Percentiles rank a stretch among this genome's conserved stretches.
phyloP scores from a whole-genome alignment of 2,888 invertebrate species.

The Eremobia ochroleuca region DNA sequence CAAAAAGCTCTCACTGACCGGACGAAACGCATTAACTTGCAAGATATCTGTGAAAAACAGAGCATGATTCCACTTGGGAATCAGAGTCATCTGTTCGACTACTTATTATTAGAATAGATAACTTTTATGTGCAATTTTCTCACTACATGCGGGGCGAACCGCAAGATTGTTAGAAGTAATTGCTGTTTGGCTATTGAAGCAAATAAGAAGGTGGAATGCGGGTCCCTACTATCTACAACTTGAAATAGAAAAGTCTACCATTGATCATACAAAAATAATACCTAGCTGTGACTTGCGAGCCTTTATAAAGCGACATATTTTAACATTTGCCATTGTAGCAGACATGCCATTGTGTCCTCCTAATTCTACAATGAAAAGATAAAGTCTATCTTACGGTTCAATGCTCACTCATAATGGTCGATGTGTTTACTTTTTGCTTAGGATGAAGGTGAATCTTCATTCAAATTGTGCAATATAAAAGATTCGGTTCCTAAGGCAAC shows the following conservation, averaged over 20 bases:
- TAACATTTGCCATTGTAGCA: slow-evolving; percentile 84
- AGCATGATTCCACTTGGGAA: slow-evolving; percentile 82
- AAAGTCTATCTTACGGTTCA: slow-evolving; percentile 87
- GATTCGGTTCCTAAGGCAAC: slow-evolving; percentile 85
- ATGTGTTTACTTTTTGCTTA: slow-evolving; percentile 88
- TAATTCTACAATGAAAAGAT: slow-evolving; percentile 87
- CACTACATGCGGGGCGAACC: slow-evolving; percentile 87
- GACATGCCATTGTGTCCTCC: slow-evolving; percentile 83
- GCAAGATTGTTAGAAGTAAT: slow-evolving; percentile 89
- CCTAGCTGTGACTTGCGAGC: slow-evolving; percentile 70
- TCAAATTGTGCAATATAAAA: slow-evolving; percentile 88
- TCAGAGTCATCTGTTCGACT: slow-evolving; percentile 74
- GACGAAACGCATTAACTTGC: slow-evolving; percentile 75
- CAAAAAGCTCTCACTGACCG: slow-evolving; percentile 78
- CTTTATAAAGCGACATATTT: slow-evolving; percentile 84
- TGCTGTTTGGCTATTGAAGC: slow-evolving; percentile 80
- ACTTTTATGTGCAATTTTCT: slow-evolving; percentile 87
- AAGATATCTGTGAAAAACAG: slow-evolving; percentile 72
- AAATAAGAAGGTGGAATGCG: slow-evolving; percentile 84
- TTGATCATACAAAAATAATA: slow-evolving; percentile 76
- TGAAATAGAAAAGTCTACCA: slow-evolving; percentile 70
- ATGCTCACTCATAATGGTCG: slow-evolving; percentile 85
- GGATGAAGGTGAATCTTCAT: slow-evolving; percentile 83
- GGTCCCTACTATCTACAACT: slow-evolving; percentile 77
- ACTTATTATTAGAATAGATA: slow-evolving; percentile 84